Base-by-base conservation (phyloP, 2,888 invertebrate genomes). In the Eremobia ochroleuca region DNA sequence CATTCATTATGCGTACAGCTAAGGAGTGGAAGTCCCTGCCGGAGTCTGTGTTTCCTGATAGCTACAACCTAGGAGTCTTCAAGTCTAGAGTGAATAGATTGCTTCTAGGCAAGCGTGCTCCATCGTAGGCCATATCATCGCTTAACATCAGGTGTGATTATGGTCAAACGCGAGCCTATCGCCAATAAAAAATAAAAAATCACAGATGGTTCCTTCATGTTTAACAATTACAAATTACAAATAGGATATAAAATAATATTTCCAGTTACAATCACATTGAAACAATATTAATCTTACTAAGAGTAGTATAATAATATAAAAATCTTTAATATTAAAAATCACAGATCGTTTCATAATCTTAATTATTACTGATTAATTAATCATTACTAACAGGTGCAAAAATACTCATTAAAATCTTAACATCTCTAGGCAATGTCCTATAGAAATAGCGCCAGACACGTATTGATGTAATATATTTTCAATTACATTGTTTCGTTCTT, bases 341-440 rank as follows among this genome's bases (percentile, higher is more conserved):
- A 70, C 43, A 59, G 70, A 70, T 59, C 8, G 59, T 59, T 70
- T 59, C 11, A 71, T 58, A 15, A 72, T 65, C 72, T 52, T 5
- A 72, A 72, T 72, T 72, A 71, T 6, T 74, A 68, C 68, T 67
- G 67, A 75, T 6, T 61, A 75, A 68, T 69, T 69, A 75, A 75
- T 69, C 46, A 72, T 72, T 72, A 46, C 72, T 64, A 18, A 73
- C 43, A 66, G 49, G 72, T 72, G 25, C 21, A 72, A 72, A 72
- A 72, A 72, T 65, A 65, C n/a, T 43, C 64, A 72, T 74, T 61
- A 74, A 74, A 74, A 74, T 74, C 58, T 68, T 74, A 74, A 74
- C 43, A 74, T 74, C 59, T 74, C 74, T 6, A 67, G 73, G 1
- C 73, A 73, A 73, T 73, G 67, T 58, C 73, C 73, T 67, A 73